These are phyloP conservation scores for Crotophaga sulcirostris DNA, from an alignment of 2,113 vertebrate genomes.

Conservation along the genomic window DNA sequence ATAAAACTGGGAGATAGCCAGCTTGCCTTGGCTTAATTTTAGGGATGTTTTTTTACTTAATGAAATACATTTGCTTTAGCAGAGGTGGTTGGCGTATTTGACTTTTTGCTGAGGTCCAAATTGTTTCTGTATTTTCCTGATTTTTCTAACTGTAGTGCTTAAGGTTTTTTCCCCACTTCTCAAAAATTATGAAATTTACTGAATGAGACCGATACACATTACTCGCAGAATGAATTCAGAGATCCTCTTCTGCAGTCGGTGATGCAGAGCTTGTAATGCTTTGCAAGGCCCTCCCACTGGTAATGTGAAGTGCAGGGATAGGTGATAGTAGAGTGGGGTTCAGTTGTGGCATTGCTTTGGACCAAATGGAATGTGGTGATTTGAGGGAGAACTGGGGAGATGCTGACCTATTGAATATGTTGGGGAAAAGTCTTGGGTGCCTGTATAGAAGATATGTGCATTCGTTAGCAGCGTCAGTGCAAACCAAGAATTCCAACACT, in stretches of 20 bases:
- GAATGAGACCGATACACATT: accelerated
- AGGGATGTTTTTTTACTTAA: neutral
- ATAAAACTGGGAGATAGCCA: neutral
- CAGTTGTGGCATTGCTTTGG: accelerated
- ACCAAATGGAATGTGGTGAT: neutral
- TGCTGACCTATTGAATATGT: accelerated
- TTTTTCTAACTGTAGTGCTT: neutral
- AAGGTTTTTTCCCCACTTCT: neutral
- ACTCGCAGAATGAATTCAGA: neutral
- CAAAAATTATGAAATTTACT: neutral
- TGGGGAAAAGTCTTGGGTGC: neutral
- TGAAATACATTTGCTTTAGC: neutral
- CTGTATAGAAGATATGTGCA: neutral
- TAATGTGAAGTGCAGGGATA: accelerated
- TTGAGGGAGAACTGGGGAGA: neutral
- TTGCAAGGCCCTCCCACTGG: neutral
- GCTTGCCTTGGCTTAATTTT: neutral
- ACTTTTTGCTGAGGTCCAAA: neutral
- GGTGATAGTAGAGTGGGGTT: neutral
- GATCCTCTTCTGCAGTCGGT: neutral
- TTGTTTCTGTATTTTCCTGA: neutral
- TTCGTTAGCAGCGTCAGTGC: neutral
- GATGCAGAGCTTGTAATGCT: neutral
- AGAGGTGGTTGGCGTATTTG: neutral
- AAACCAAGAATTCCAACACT: neutral